A percentile compares a stretch with the other conserved stretches of the same genome.
phyloP scores from a whole-genome alignment of 2,113 vertebrate species.

The Acrocephalus arundinaceus region DNA sequence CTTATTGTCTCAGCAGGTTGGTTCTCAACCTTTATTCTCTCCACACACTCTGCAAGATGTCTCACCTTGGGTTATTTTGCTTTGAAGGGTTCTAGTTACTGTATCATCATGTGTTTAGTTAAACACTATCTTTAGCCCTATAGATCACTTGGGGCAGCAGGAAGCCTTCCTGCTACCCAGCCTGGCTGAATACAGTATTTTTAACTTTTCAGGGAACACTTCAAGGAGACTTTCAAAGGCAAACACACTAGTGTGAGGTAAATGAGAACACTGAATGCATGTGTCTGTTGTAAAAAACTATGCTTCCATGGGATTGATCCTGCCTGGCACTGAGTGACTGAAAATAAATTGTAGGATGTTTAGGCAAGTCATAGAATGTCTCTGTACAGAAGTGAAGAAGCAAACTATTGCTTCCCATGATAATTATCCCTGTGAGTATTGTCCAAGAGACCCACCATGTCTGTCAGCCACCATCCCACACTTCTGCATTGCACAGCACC shows the following conservation, averaged over 20 bases:
- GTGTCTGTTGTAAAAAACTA: neutral
- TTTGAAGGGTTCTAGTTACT: conserved; percentile 28
- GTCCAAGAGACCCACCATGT: neutral
- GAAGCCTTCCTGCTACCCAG: neutral
- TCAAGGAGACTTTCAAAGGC: conserved; percentile 53
- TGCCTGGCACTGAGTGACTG: neutral
- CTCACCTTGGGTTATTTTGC: conserved; percentile 7
- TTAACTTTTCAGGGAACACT: neutral
- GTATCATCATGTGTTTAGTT: neutral
- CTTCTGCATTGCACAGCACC: fast-evolving
- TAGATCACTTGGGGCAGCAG: conserved; percentile 3
- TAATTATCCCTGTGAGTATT: neutral
- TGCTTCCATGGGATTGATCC: neutral
- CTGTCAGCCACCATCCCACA: neutral
- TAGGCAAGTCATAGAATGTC: neutral
- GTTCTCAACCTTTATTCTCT: neutral
- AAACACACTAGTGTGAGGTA: neutral
- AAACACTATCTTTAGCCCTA: conserved; percentile 31
- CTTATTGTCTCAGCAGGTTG: neutral
- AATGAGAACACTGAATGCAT: neutral
- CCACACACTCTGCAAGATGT: neutral
- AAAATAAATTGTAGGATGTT: neutral
- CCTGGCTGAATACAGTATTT: neutral
- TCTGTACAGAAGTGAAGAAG: neutral
- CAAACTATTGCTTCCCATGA: neutral